Evolutionary conservation across 2,797 vertebrate genomes (phyloP), one percentile per base, ranked within the genome.

Genomic region (Chrysolophus pictus): DNA sequence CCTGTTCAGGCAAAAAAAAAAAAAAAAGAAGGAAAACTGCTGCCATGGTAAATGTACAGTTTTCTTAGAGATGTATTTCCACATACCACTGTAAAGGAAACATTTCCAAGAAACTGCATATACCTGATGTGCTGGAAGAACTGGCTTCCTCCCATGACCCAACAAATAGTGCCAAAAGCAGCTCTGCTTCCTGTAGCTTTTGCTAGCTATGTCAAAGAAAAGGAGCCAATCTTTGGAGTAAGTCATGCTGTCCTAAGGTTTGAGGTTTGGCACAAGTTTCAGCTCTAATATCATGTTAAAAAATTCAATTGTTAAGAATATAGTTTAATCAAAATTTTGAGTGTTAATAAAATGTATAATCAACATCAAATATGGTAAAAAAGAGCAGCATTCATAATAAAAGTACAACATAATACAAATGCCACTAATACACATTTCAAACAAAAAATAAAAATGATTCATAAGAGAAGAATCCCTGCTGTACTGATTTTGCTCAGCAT

Each of bases 391-490:
- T 68, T 74, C 58, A 46, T 33, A 84, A 73, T 31, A 72, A 59
- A 90, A 55, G 4, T 72, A 1, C 37, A 37, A 58, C 5, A 60
- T 37, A 58, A 4, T 37, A 69, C 24, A 75, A 46, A 16, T 65
- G 41, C 65, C 53, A 58, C 4, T 19, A 79, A 58, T 44, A 64
- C 5, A 8, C 23, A 55, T 87, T 65, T 82, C 44, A 68, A 87
- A 56, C 6, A 67, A 77, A 6, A 12, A 87, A 80, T 44, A 6
- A 11, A 87, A 83, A 60, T 41, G 10, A 17, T 82, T 78, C 59
- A 33, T 33, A 73, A 86, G 22, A 87, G 69, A 95, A 97, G 96
- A 55, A 80, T 95, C 74, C 76, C 82, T 95, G 81, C 92, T 90
- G 84, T 77, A 93, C 46, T 92, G 91, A 95, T 87, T 96, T 95